Evolutionary conservation across 1,140 invertebrate species (phyloP), one percentile per base, ranked within the genome.

Genomic region (Bombus sylvicola): DNA sequence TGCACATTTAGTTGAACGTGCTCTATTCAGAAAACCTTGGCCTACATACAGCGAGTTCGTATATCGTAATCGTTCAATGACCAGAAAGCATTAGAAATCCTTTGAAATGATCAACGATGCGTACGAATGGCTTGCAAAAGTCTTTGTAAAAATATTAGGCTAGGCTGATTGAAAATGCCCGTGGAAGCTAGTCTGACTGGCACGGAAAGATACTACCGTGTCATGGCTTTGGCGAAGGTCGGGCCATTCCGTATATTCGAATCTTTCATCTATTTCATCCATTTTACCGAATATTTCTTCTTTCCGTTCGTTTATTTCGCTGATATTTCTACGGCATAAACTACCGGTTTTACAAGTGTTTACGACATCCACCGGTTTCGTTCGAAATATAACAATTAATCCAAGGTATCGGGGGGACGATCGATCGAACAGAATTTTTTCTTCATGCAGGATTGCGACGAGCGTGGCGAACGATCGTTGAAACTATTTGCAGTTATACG

Each of bases 141-240:
- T n/a, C 41, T 37, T 41, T 25, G 18, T 5, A 39, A 28, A 64
- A 37, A 69, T 47, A 22, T 81, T 22, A 57, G 28, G 69, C n/a
- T 74, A 25, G 64, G 73, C 59, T 13, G 28, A 62, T 76, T 81
- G 47, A 41, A 37, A 69, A 69, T 72, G 37, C 66, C 43, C 39
- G 39, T 34, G 22, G 59, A 18, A 28, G 39, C 34, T 69, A 22
- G 73, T 76, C 39, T 68, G 76, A 82, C 88, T 91, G 89, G 89
- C 82, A 91, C 89, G 75, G 84, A 80, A 83, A 87, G 89, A 89
- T 85, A 91, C 90, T 31, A 90, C 88, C 73, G 80, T 91, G 90
- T 91, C 90, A 91, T 85, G 89, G 90, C 28, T 89, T 88, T 69
- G 77, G 79, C 83, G 79, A 77, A 78, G 59, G 71, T 13, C 59